Conservation (phyloP, 2,797 vertebrate species). For the Pseudocheirus occidentalis region DNA sequence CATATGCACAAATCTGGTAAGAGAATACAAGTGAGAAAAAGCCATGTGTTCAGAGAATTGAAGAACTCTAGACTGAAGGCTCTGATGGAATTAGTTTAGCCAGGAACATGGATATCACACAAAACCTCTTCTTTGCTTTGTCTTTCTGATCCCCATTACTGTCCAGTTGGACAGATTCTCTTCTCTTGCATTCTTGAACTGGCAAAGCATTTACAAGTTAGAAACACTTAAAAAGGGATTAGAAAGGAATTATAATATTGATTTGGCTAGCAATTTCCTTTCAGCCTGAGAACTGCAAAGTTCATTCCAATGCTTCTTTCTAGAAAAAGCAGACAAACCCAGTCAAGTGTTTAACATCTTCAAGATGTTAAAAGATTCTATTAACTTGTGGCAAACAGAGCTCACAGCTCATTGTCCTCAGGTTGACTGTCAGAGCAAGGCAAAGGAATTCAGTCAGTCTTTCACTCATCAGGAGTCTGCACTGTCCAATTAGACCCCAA, state of each 20-base stretch:
- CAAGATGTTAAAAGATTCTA: neutral
- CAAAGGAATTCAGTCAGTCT: neutral
- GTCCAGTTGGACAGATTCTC: neutral
- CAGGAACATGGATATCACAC: neutral
- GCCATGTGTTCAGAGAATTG: neutral
- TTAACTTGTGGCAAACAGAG: neutral
- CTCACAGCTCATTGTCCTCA: neutral
- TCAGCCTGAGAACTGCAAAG: neutral
- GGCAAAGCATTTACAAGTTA: neutral
- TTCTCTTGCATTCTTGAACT: neutral
- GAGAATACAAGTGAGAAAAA: neutral
- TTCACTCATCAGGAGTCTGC: neutral
- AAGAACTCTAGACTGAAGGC: neutral
- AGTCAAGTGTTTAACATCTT: neutral
- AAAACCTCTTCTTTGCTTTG: neutral
- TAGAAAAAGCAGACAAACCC: neutral
- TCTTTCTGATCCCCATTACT: neutral
- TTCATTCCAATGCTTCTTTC: neutral
- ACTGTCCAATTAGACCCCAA: neutral
- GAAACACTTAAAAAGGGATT: neutral
- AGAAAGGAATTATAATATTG: neutral
- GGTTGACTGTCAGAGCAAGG: neutral
- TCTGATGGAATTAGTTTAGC: neutral
- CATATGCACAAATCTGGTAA: neutral
- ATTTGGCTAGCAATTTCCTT: neutral